phyloP scores from a whole-genome alignment of 2,797 vertebrate genomes.

The Picus viridis region DNA sequence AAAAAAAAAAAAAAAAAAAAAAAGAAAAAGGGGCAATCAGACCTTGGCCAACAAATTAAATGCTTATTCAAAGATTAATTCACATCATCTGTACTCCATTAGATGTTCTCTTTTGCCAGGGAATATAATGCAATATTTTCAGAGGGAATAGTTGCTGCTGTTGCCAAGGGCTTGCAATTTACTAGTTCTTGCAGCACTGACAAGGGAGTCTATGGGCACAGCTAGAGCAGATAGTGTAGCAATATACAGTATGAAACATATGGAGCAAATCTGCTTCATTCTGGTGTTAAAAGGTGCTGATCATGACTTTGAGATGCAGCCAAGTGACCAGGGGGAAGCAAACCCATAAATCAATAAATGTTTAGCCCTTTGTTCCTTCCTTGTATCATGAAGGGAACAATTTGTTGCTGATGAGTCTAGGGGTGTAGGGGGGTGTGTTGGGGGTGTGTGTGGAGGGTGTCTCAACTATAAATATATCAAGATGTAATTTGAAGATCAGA shows the following conservation, averaged over 20 bases:
- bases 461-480: not conserved
- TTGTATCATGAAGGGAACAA: not conserved
- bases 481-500: not conserved
- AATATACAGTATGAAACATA: conserved; percentile 35
- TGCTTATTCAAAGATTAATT: conserved; percentile 72
- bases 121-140: conserved; percentile 72
- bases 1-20: not conserved
- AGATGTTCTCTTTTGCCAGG: conserved; percentile 62
- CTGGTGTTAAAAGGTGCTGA: conserved; percentile 53
- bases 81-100: conserved; percentile 73
- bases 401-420: not conserved
- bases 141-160: conserved; percentile 10
- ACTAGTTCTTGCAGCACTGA: conserved; percentile 48
- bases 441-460: no score
- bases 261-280: conserved; percentile 54
- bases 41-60: conserved; percentile 69
- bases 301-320: conserved; percentile 33
- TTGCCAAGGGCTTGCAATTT: conserved; percentile 69
- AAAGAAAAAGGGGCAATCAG: not conserved
- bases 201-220: conserved; percentile 59
- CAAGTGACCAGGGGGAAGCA: conserved; percentile 44
- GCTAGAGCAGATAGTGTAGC: conserved; percentile 34
- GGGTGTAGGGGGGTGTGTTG: no score
- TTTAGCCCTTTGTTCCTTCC: not conserved
- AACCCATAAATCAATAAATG: conserved; percentile 7